Percentiles rank a stretch among this genome's conserved stretches.
These are phyloP conservation scores for Climacteris rufus DNA, from an alignment of 2,113 vertebrate genomes.

Conservation along the genomic window DNA sequence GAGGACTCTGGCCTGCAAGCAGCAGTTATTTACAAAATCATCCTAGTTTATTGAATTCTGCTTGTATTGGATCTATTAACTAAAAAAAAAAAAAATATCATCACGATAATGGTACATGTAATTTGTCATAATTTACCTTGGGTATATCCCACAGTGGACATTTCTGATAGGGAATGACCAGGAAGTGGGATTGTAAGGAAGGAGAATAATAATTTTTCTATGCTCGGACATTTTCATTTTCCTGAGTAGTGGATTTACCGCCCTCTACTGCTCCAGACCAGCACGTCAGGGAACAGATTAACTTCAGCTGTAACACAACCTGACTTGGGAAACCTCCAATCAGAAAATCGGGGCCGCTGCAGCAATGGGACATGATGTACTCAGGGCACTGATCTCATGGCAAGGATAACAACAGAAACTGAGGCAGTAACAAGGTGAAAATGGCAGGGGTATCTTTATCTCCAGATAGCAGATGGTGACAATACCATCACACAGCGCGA, in stretches of 20 bases:
- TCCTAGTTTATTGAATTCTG: not conserved
- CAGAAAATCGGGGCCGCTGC: too few relatives aligned
- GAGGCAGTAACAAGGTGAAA: not conserved
- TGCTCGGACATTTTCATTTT: not conserved
- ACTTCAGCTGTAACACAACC: not conserved
- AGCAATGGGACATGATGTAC: too few relatives aligned
- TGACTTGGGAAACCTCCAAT: not conserved
- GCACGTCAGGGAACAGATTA: not conserved
- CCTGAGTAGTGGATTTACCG: not conserved
- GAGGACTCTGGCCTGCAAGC: not conserved
- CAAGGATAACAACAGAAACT: not conserved
- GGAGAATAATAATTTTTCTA: not conserved
- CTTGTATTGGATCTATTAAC: not conserved
- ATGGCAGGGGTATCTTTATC: not conserved
- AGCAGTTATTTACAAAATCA: not conserved
- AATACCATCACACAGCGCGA: not conserved
- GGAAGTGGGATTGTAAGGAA: not conserved
- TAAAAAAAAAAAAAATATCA: not conserved
- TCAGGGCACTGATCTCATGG: not conserved
- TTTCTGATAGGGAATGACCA: not conserved
- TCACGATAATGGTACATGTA: not conserved
- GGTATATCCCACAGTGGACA: not conserved
- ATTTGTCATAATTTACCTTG: not conserved
- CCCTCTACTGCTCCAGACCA: constrained; percentile 52
- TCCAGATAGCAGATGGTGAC: not conserved